Percentiles rank a stretch among this genome's conserved stretches.
Evolutionary conservation across 2,888 invertebrate species (phyloP).

Genomic region (Drosophila hamatofila): DNA sequence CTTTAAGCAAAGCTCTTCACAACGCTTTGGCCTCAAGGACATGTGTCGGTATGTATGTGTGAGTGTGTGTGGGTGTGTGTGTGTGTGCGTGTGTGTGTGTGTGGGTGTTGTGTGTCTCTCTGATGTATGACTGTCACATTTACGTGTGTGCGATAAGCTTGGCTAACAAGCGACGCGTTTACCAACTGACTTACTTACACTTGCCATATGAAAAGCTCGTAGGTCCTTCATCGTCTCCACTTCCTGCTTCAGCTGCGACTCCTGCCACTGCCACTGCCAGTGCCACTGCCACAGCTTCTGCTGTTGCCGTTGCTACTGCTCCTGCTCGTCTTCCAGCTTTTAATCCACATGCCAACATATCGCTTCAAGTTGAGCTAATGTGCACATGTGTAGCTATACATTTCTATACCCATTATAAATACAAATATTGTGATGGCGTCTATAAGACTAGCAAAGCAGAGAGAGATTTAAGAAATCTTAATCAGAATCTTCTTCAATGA

Average conservation of each 20-base stretch:
- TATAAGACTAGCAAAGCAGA: background rate
- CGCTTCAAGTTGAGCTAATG: slow-evolving; percentile 31
- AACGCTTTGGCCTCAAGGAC: slow-evolving; percentile 10
- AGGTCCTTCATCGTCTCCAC: background rate
- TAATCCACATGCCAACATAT: slow-evolving; percentile 13
- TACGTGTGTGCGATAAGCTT: slow-evolving; percentile 68
- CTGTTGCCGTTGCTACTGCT: background rate
- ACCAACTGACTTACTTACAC: slow-evolving; percentile 56
- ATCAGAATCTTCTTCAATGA: no score
- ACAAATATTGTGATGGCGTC: background rate
- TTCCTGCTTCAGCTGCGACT: slow-evolving; percentile 4
- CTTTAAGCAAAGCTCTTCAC: slow-evolving; percentile 38
- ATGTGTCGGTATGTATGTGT: background rate
- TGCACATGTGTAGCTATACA: slow-evolving; percentile 37
- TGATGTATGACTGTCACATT: slow-evolving; percentile 76
- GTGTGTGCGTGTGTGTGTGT: slow-evolving; percentile 2
- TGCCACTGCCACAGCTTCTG: background rate
- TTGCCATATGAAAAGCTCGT: slow-evolving; percentile 36
- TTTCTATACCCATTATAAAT: slow-evolving; percentile 10
- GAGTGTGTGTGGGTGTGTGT: slow-evolving; percentile 7
- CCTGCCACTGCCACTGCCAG: background rate
- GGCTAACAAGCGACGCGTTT: slow-evolving; percentile 70
- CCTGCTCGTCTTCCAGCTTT: background rate
- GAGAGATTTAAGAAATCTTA: no score
- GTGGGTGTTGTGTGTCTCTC: slow-evolving; percentile 23